Evolutionary conservation across 2,113 vertebrate species (phyloP), one percentile per base, ranked within the genome.

Genomic region (Nematolebias whitei): DNA sequence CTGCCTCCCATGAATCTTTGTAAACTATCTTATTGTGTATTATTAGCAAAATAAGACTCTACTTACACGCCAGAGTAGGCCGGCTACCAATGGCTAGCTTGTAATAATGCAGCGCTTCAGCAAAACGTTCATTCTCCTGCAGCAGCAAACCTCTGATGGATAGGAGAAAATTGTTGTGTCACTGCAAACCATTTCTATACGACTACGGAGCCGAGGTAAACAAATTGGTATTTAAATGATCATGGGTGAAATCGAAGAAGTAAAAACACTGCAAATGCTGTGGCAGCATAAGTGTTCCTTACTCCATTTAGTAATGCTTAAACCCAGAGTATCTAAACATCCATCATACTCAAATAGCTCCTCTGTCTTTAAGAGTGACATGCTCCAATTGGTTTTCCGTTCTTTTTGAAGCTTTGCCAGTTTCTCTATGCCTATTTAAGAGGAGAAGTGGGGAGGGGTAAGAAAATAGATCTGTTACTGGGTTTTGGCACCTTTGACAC

Each of bases 1-100:
- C n/a, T 19, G 12, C 19, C 18, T 48, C 29, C 16, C 12, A 20
- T 38, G 9, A 3, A 50, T 26, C 13, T 24, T 50, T 50, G 22
- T 23, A 49, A 12, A 51, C 16, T 35, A 38, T n/a, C n/a, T 18
- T 26, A 35, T 1, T 1, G 10, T 47, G 56, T 11, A 43, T 20
- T 19, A 38, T 24, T 13, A 47, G 29, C 16, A 20, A 49, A 58
- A 60, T 6, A 7, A 59, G 10, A 14, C 14, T 15, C 51, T 91
- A 96, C 98, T 95, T 93, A 99, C 98, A 99, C 83, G 98, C 98
- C 82, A 99, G 88, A 4, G 98, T 98, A 50, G 98, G 96, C 83
- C 98, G 94, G 91, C 97, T 98, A 77, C 95, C 94, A 49, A 99
- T 94, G 20, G 98, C 97, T 90, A 98, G 83, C 84, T 96, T 98